Conservation (phyloP, 2,113 vertebrate genomes). For the Candoia aspera region DNA sequence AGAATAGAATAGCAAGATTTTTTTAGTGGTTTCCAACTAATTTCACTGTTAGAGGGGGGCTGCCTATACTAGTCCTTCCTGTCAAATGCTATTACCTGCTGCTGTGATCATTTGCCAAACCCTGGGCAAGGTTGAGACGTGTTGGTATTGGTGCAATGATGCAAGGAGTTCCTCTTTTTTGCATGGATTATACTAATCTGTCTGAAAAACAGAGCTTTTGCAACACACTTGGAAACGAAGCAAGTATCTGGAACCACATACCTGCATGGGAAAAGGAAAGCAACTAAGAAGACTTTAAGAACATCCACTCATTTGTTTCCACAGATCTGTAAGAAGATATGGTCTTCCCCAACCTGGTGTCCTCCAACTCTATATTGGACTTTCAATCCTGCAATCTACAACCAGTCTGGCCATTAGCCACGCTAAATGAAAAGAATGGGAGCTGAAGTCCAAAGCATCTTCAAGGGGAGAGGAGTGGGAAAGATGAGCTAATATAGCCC, state of each 20-base stretch:
- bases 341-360: background rate
- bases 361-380: background rate
- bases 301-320: background rate
- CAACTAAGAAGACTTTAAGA: background rate
- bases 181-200: constrained; percentile 31
- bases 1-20: constrained; percentile 26
- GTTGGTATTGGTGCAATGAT: constrained; percentile 47
- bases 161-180: constrained; percentile 43
- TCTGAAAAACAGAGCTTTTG: constrained; percentile 7
- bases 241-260: rapidly evolving
- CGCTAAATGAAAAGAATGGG: too few relatives aligned
- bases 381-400: too few relatives aligned
- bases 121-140: constrained; percentile 67
- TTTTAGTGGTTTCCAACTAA: constrained; percentile 33
- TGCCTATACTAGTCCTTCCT: constrained; percentile 49
- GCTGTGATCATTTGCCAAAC: constrained; percentile 71
- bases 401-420: background rate
- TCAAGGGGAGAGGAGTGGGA: too few relatives aligned
- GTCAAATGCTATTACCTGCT: constrained; percentile 63
- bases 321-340: background rate
- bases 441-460: too few relatives aligned
- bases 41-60: constrained; percentile 45
- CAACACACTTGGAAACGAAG: background rate
- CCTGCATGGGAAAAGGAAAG: background rate
- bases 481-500: too few relatives aligned